Evolutionary conservation across 2,888 invertebrate species (phyloP), one percentile per base, ranked within the genome.

Genomic region (Hypomecis atomaria): DNA sequence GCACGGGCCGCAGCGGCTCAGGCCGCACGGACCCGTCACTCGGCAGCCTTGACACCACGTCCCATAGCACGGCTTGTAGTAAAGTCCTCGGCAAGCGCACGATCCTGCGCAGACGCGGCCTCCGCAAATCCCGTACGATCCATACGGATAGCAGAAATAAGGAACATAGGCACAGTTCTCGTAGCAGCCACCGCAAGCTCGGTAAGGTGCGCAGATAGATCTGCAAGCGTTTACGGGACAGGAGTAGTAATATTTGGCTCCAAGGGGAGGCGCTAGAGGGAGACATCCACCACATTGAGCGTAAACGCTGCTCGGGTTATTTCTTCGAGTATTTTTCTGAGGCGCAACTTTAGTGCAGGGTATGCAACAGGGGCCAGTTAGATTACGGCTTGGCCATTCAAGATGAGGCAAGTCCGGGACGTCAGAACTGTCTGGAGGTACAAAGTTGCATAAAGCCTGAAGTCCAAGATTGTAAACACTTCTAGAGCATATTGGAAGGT

Each of bases 1-100:
- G 11, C 59, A 59, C 2, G 49, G 61, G 5, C 61, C 48, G 42
- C 54, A 54, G 4, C 38, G 38, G 33, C 40, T 6, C 33, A 11
- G n/a, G 10, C 48, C 45, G n/a, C 56, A 54, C 13, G 56, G 56
- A 9, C 56, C 56, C 1, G 6, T 0, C 7, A 43, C 8, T 43
- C 54, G 43, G 6, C n/a, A 43, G 34, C 5, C 0, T 6, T 34
- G 42, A 34, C 36, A 54, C 6, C n/a, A 34, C 23, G 13, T 13
- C 0, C 37, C 37, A 3, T 6, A 38, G 10, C 50, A 50, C 8
- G 4, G 11, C 5, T 48, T 48, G 48, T 48, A 48, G 7, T 6
- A 36, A n/a, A 54, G 43, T 0, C 54, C 54, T 1, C 54, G 43
- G 2, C 54, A 54, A 1, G 54, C 54, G 34, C 43, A 54, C 10